phyloP scores from a whole-genome alignment of 2,113 vertebrate genomes.

The Hemiscyllium ocellatum region DNA sequence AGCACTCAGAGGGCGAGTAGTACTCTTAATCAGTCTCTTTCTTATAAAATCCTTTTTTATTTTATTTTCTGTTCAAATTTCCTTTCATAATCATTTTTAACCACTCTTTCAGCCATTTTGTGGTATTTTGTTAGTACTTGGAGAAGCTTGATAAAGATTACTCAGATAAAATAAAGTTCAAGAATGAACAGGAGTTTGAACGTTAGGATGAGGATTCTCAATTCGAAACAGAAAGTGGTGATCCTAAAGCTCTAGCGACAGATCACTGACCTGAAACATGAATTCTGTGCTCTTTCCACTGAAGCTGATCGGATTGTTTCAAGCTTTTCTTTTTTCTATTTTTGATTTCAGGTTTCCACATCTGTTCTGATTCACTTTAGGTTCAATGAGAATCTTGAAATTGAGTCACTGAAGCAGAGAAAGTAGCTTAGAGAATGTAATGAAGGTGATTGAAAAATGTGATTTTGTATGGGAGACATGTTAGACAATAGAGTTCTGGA shows the following conservation, averaged over 20 bases:
- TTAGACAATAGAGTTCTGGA: neutral
- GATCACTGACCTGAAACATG: neutral
- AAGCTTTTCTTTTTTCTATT: too few relatives aligned
- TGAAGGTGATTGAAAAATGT: neutral
- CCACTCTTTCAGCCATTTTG: too few relatives aligned
- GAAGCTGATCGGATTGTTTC: neutral
- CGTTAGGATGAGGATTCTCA: neutral
- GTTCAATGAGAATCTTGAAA: neutral
- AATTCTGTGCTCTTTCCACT: neutral
- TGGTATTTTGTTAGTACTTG: too few relatives aligned
- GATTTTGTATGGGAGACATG: neutral
- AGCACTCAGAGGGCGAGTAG: too few relatives aligned
- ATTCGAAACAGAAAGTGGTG: neutral
- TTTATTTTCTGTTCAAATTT: too few relatives aligned
- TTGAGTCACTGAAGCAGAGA: neutral
- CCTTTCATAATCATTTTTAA: too few relatives aligned
- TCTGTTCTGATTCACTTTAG: neutral
- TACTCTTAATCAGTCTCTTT: too few relatives aligned
- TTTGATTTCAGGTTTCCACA: neutral
- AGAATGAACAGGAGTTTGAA: neutral
- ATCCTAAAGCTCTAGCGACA: neutral
- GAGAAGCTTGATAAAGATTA: neutral
- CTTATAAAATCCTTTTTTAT: too few relatives aligned
- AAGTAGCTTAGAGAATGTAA: neutral
- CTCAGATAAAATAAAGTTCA: neutral